phyloP scores from a whole-genome alignment of 2,797 vertebrate species.

The Cyclopterus lumpus region DNA sequence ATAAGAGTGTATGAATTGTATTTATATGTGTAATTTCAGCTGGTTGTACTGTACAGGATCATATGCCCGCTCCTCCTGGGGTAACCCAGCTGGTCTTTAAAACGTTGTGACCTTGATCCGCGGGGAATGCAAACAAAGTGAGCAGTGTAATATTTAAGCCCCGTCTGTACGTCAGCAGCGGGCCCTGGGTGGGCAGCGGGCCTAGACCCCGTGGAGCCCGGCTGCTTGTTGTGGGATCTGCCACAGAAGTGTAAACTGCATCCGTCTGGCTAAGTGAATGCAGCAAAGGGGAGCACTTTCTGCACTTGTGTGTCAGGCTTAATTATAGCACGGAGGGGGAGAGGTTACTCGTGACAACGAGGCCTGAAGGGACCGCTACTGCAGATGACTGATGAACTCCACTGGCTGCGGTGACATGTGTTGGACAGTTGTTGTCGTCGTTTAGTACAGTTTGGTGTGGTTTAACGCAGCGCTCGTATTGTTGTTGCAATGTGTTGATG shows the following conservation, averaged over 20 bases:
- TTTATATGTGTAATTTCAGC: conserved; percentile 37
- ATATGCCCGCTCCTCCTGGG: conserved; percentile 23
- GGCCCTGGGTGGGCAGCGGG: conserved; percentile 67
- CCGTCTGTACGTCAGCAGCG: conserved; percentile 66
- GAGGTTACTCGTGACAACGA: conserved; percentile 33
- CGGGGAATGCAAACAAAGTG: conserved; percentile 79
- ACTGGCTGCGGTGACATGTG: not conserved
- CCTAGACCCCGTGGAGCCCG: conserved; percentile 74
- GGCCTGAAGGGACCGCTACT: conserved; percentile 13
- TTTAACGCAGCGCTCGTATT: not conserved
- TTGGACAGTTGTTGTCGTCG: not conserved
- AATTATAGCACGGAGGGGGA: conserved; percentile 30
- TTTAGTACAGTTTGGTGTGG: not conserved
- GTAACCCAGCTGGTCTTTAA: conserved; percentile 43
- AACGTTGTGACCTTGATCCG: conserved; percentile 75
- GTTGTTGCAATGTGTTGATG: not conserved
- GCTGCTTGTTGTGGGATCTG: conserved; percentile 71
- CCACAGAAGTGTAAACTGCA: conserved; percentile 67
- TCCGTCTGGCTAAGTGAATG: conserved; percentile 61
- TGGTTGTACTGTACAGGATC: conserved; percentile 39
- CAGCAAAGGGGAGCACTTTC: conserved; percentile 46
- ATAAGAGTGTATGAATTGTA: conserved; percentile 24
- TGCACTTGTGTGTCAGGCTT: conserved; percentile 41
- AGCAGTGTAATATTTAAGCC: conserved; percentile 69
- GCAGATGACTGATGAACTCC: conserved; percentile 20